These are phyloP conservation scores for Carabus problematicus DNA, from an alignment of 2,888 invertebrate species.

Conservation along the genomic window DNA sequence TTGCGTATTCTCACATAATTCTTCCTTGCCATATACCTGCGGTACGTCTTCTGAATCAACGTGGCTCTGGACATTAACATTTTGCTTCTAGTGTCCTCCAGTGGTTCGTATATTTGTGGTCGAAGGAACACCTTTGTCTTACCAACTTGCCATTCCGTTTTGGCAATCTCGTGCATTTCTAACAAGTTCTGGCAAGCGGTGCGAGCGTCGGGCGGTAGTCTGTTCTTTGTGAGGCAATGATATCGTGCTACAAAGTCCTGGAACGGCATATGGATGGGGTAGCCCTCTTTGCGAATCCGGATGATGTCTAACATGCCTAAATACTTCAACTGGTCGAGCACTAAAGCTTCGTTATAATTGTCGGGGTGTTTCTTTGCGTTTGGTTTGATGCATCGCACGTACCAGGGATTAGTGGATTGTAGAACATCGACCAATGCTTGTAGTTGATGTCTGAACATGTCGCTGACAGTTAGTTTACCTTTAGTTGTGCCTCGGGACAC, in stretches of 20 bases:
- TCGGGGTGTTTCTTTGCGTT: slow-evolving; percentile 84
- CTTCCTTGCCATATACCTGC: slow-evolving; percentile 69
- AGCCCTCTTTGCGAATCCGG: slow-evolving; percentile 87
- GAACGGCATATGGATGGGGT: slow-evolving; percentile 83
- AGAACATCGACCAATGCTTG: slow-evolving; percentile 89
- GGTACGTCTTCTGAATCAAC: slow-evolving; percentile 78
- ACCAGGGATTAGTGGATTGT: slow-evolving; percentile 90
- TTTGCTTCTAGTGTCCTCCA: slow-evolving; percentile 79
- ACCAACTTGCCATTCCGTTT: slow-evolving; percentile 88
- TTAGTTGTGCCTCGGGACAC: slow-evolving; percentile 86
- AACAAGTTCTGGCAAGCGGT: slow-evolving; percentile 64
- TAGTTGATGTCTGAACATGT: slow-evolving; percentile 86
- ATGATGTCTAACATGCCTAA: slow-evolving; percentile 94
- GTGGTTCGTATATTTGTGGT: slow-evolving; percentile 80
- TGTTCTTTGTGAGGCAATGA: slow-evolving; percentile 69
- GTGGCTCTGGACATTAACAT: slow-evolving; percentile 75
- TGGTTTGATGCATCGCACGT: slow-evolving; percentile 92
- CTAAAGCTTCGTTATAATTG: slow-evolving; percentile 79
- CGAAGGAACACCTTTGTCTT: slow-evolving; percentile 86
- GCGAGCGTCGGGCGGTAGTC: slow-evolving; percentile 60
- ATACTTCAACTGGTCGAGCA: slow-evolving; percentile 87
- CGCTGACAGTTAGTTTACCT: slow-evolving; percentile 88
- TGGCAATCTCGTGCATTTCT: slow-evolving; percentile 70
- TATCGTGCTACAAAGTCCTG: slow-evolving; percentile 79
- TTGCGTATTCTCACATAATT: slow-evolving; percentile 71